A percentile compares a stretch with the other conserved stretches of the same genome.
Evolutionary conservation across 1,140 invertebrate species (phyloP).

Genomic region (Brachionus paranguensis): DNA sequence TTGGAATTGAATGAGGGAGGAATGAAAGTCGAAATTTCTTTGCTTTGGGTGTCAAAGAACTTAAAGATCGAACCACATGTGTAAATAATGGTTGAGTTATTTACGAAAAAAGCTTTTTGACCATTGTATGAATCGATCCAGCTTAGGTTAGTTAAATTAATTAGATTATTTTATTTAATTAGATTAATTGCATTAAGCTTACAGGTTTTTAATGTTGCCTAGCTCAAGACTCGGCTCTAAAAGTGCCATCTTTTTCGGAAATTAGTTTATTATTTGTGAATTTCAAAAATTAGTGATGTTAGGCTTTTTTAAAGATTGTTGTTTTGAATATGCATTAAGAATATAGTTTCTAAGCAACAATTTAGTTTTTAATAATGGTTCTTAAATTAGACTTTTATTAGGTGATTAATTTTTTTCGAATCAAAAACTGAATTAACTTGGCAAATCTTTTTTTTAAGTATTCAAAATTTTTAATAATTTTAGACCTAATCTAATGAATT

Average conservation of each 20-base stretch:
- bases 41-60: background rate
- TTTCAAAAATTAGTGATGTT: background rate
- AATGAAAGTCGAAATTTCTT: background rate
- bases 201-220: background rate
- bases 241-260: background rate
- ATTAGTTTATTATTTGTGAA: background rate
- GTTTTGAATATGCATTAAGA: background rate
- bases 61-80: conserved; percentile 9
- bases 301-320: background rate
- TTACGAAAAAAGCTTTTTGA: conserved; percentile 25
- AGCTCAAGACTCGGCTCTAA: conserved; percentile 4
- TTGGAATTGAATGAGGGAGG: background rate
- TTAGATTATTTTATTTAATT: background rate
- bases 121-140: conserved; percentile 38
- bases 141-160: background rate
- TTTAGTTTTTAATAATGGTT: background rate
- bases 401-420: background rate
- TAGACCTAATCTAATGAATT: too few species aligned
- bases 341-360: background rate
- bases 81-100: background rate
- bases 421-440: background rate
- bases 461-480: too few species aligned
- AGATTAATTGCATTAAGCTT: background rate
- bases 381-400: background rate
- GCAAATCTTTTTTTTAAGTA: background rate